Base-by-base conservation (phyloP, 2,888 invertebrate species). In the Antheraea assamensis region DNA sequence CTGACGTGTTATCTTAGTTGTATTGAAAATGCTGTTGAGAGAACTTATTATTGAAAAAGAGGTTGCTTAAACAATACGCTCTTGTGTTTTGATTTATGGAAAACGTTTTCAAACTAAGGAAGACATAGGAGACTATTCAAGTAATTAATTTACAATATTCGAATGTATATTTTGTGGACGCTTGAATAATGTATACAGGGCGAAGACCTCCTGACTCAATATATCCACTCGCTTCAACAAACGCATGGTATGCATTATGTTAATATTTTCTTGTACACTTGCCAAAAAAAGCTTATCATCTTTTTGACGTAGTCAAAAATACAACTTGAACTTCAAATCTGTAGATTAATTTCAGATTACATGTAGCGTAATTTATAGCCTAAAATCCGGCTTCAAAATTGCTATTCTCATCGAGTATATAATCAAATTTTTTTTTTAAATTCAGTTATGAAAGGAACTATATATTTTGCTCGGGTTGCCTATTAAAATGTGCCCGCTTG, bases 191-290 rank as follows among this genome's bases (percentile, higher is more conserved):
- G 55, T 58, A 71, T 71, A 47, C 49, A 74, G 74, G 66, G 71
- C 55, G 71, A 74, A 74, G 71, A 74, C 71, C 74, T 74, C 64
- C 24, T 74, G 71, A 74, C 19, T 71, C 71, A 71, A 27, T 35
- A 71, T 68, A 66, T 66, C 19, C 55, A 71, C 68, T 70, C 70
- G 68, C 74, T 30, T 55, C 72, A 75, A 72, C 72, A 75, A 70
- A 72, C 70, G 72, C 73, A 73, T 58, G 73, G 75, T 72, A 73
- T 75, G 82, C 83, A 82, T 77, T 76, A 73, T 79, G 78, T 83
- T 81, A 81, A 82, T 82, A 82, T 81, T 81, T 81, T 82, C 80
- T 82, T 83, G 82, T 82, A 79, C 78, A 74, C 66, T 79, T 82
- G 82, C 82, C 82, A 74, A 74, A 55, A n/a, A 82, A 82, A 82